Base-by-base conservation (phyloP, 2,888 invertebrate species). In the Rhagonycha lutea region DNA sequence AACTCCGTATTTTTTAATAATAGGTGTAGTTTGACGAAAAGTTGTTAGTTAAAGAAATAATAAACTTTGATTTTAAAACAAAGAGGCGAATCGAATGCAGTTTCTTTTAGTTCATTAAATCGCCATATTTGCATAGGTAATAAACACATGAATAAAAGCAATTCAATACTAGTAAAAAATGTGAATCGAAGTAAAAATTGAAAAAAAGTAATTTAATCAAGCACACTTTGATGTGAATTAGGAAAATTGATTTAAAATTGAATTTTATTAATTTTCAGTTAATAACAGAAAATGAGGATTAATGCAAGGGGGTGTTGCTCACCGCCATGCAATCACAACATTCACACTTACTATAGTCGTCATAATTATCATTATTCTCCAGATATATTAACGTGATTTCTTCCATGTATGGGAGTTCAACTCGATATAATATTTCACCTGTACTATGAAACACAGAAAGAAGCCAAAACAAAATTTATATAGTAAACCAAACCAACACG, bases 321-420 rank as follows among this genome's bases (percentile, higher is more conserved):
- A 78, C 75, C 71, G 78, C 78, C 87, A 88, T 88, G 88, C 92
- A 91, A 89, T 90, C 91, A 91, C 92, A 88, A 91, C 91, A 91
- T 91, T 91, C 91, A 87, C 89, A 91, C 92, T 92, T 92, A 92
- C 92, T 90, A 89, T 88, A 86, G 86, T 88, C 88, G 86, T 89
- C 90, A 86, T 85, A 85, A 88, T 88, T 88, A 86, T 88, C 88
- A 90, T 92, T 92, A 94, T 95, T 94, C 93, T 95, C 95, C 94
- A 95, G 94, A 94, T 95, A 95, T 91, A 95, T 95, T 92, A 95
- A 94, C 90, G 95, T 95, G 91, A 95, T 94, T 93, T 95, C 95
- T 93, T 95, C 95, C 95, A 95, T 94, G 93, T 95, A 94, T 90
- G 95, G 95, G 91, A 95, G 94, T 93, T 95, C 94, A 93, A 95